Conservation (phyloP, 1,140 invertebrate species). For the Megathymus violae region DNA sequence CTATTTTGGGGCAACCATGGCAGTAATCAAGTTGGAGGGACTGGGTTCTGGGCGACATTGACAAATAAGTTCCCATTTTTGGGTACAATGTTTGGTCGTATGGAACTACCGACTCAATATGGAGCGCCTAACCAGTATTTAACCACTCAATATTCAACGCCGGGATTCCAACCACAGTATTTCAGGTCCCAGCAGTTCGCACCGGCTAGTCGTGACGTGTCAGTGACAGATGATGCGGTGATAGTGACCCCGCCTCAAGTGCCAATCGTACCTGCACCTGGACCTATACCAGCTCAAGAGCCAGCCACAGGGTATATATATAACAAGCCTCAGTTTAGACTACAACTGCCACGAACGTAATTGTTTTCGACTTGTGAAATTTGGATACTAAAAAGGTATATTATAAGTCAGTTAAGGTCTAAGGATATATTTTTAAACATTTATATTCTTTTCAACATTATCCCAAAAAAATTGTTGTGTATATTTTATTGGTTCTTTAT, state of each 20-base stretch:
- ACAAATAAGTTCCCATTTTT: constrained; percentile 77
- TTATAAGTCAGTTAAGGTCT: too few species aligned
- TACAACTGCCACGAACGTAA: constrained; percentile 69
- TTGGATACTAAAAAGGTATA: too few species aligned
- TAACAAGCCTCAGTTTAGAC: constrained; percentile 64
- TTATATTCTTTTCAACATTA: background rate
- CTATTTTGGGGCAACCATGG: constrained; percentile 70
- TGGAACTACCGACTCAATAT: constrained; percentile 63
- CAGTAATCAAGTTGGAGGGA: constrained; percentile 74
- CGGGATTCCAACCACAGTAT: constrained; percentile 39
- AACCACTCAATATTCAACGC: constrained; percentile 44
- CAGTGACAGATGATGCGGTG: constrained; percentile 72
- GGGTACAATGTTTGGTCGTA: constrained; percentile 68
- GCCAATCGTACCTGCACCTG: constrained; percentile 45
- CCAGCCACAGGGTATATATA: constrained; percentile 66
- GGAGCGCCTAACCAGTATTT: constrained; percentile 48
- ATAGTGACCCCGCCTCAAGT: constrained; percentile 73
- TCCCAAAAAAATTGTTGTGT: background rate
- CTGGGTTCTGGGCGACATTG: constrained; percentile 64
- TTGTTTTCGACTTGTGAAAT: background rate
- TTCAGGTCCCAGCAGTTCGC: constrained; percentile 36
- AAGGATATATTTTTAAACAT: too few species aligned
- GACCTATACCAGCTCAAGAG: constrained; percentile 43
- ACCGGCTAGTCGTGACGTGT: constrained; percentile 63
- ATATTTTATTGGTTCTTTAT: constrained; percentile 5